Evolutionary conservation across 2,888 invertebrate species (phyloP), one percentile per base, ranked within the genome.

Genomic region (Lithophane semibrunnea): DNA sequence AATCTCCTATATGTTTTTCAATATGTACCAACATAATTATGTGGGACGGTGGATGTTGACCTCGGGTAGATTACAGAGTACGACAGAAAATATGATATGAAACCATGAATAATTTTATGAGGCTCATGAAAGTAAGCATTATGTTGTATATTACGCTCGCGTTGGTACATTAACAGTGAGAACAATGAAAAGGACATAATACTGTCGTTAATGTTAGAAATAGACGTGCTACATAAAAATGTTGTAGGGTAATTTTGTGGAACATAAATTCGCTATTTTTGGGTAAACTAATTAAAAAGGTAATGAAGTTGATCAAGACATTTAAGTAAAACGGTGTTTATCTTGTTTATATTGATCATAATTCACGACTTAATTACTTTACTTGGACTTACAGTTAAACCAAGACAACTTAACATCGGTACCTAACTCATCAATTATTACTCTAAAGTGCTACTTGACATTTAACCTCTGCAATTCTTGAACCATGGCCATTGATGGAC

Each of bases 21-120:
- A 42, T 24, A 49, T n/a, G 9, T 52, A 21, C 16, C 71, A 24
- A 37, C 24, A 44, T 21, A 60, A 13, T 18, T 52, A 75, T 7
- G 13, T 16, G 16, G 2, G 16, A 37, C 37, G 10, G 60, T 60
- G 44, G 52, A 29, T 54, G 56, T 49, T 67, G 24, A 58, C 58
- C 63, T 70, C 21, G n/a, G 7, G 12, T 3, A 73, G 42, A 81
- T 83, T 77, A 81, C 61, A 81, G 73, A 76, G 68, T 90, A 86
- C 82, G 83, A 79, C 79, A 79, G 89, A 86, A 89, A 92, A 92
- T 92, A 91, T 92, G 86, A 91, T 86, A 91, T 83, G 84, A 80
- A 66, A 86, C 84, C 86, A 90, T 91, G 86, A 92, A 91, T 83
- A 86, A 83, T 89, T 92, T 94, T 94, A 93, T 90, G 88, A 77